Percentiles rank a stretch among this genome's conserved stretches.
Evolutionary conservation across 2,888 invertebrate species (phyloP).

Genomic region (Formica aserva): DNA sequence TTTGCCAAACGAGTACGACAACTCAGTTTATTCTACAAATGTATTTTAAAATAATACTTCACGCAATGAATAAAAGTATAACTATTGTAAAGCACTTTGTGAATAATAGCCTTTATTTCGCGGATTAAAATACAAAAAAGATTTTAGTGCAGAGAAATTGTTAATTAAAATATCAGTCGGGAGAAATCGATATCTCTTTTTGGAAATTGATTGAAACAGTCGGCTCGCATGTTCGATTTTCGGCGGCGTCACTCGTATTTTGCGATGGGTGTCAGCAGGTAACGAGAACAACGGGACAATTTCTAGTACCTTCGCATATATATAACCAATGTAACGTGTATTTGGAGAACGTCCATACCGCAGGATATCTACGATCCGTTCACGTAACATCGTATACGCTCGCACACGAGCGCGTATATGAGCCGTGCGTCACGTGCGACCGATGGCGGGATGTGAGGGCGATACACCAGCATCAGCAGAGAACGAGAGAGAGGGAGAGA

Average conservation of each 20-base stretch:
- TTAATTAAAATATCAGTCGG: slow-evolving; percentile 29
- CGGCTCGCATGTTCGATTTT: neutral
- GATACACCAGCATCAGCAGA: slow-evolving; percentile 10
- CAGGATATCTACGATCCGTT: slow-evolving; percentile 67
- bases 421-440: slow-evolving; percentile 61
- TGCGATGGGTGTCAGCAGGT: slow-evolving; percentile 71
- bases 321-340: slow-evolving; percentile 81
- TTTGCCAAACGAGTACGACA: neutral
- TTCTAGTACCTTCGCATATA: slow-evolving; percentile 76
- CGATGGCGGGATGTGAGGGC: slow-evolving; percentile 52
- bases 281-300: slow-evolving; percentile 74
- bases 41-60: slow-evolving; percentile 5
- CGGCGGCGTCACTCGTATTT: neutral
- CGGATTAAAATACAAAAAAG: neutral
- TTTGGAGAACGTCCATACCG: slow-evolving; percentile 79
- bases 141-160: neutral
- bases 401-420: slow-evolving; percentile 31
- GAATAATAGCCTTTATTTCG: neutral
- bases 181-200: slow-evolving; percentile 16
- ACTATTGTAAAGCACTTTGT: neutral
- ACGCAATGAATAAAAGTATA: neutral
- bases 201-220: neutral
- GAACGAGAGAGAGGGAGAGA: neutral
- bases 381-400: slow-evolving; percentile 51
- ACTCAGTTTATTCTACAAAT: neutral